Percentiles rank a stretch among this genome's conserved stretches.
These are phyloP conservation scores for Hipparchia sbordonii DNA, from an alignment of 2,888 invertebrate genomes.

Conservation along the genomic window DNA sequence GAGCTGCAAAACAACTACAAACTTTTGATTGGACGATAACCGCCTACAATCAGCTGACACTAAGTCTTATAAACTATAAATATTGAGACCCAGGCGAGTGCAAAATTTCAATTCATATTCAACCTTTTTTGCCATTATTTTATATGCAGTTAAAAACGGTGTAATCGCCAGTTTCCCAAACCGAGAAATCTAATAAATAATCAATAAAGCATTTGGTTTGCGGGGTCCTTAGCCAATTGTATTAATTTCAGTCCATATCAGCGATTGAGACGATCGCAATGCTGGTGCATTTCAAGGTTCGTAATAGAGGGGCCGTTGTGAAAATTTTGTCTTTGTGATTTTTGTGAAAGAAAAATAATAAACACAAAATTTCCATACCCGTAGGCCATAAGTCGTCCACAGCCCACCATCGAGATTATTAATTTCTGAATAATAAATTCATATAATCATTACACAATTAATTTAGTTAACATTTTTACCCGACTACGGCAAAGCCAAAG, in stretches of 20 bases:
- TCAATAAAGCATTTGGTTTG: no score
- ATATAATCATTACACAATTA: constrained; percentile 39
- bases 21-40: no score
- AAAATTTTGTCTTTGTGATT: constrained; percentile 29
- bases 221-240: background rate
- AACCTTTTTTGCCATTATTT: no score
- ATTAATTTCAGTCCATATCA: background rate
- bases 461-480: constrained; percentile 27
- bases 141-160: no score
- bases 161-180: no score
- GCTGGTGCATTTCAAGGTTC: constrained; percentile 2
- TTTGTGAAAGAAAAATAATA: constrained; percentile 40
- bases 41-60: no score
- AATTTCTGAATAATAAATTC: constrained; percentile 42
- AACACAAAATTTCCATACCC: constrained; percentile 45
- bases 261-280: background rate
- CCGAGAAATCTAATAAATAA: no score
- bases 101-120: no score
- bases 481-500: no score
- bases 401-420: constrained; percentile 44
- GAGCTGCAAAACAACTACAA: no score
- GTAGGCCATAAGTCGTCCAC: constrained; percentile 45
- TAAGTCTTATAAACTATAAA: no score
- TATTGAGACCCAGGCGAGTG: no score
- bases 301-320: constrained; percentile 17